A percentile compares a stretch with the other conserved stretches of the same genome.
phyloP scores from a whole-genome alignment of 2,113 vertebrate genomes.

The Sprattus sprattus region DNA sequence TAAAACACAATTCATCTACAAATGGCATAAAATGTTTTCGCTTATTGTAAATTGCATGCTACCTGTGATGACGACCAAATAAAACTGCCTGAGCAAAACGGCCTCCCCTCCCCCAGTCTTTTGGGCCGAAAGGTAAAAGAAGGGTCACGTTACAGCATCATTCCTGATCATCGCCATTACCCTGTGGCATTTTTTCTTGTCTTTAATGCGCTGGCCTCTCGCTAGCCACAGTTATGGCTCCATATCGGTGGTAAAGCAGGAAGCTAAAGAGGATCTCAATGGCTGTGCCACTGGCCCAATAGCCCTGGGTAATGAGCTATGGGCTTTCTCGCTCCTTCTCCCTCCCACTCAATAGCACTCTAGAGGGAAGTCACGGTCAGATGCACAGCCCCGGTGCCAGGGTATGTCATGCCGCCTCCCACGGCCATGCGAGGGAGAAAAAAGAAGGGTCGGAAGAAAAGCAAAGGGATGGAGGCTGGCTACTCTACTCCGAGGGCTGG shows the following conservation, averaged over 20 bases:
- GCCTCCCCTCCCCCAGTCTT: not conserved
- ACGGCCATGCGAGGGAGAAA: not conserved
- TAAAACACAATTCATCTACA: not conserved
- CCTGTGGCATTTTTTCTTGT: not conserved
- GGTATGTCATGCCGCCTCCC: not conserved
- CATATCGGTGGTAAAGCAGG: conserved; percentile 11
- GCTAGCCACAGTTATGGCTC: conserved; percentile 9
- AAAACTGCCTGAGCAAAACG: not conserved
- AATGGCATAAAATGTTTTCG: not conserved
- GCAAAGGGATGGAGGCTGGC: not conserved
- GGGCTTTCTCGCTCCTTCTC: not conserved
- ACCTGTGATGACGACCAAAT: not conserved
- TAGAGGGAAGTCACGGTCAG: conserved; percentile 12
- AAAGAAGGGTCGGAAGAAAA: not conserved
- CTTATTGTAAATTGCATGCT: not conserved
- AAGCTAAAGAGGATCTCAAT: conserved; percentile 1
- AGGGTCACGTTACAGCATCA: not conserved
- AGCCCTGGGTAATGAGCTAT: conserved; percentile 19
- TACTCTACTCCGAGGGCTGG: not conserved
- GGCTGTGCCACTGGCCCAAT: not conserved
- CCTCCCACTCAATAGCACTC: conserved; percentile 17
- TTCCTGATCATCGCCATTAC: conserved; percentile 10
- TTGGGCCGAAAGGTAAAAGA: not conserved
- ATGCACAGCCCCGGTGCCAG: conserved; percentile 1
- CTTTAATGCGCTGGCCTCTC: not conserved